Evolutionary conservation across 2,888 invertebrate species (phyloP), one percentile per base, ranked within the genome.

Genomic region (Hemithea aestivaria): DNA sequence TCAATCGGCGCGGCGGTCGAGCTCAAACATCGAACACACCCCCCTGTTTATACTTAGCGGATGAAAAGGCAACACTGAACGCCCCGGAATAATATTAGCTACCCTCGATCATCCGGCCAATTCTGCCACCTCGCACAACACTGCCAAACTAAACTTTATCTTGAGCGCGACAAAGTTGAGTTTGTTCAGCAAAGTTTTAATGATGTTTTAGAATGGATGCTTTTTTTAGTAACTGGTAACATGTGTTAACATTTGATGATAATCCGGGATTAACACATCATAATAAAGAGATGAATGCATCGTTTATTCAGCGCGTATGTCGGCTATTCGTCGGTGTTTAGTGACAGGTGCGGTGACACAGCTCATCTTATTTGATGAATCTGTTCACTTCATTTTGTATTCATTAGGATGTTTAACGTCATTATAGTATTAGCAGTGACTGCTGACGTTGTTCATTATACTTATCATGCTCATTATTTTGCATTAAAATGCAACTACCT

Each of bases 161-260:
- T 12, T 28, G 9, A n/a, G 20, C 27, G 11, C 1, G 0, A 40
- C 66, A 77, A 58, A 62, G 68, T 56, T 49, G 42, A 59, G 45
- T 73, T 72, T 62, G 6, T 40, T 29, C 16, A 4, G 16, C 34
- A 9, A 16, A 37, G 23, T 31, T 52, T 37, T 40, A 31, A 36
- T 38, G 61, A 35, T 64, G 33, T 68, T 73, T 57, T 51, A 39
- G 37, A 38, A 41, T 45, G 22, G 35, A 44, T 39, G 48, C 54
- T 68, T 84, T 83, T 84, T 85, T 82, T 80, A 77, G 68, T 83
- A 84, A 85, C 84, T 81, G 77, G 82, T 79, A 84, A 87, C 87
- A 87, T 84, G 84, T 85, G 87, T 87, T 85, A 85, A 87, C 84
- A 85, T 87, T 87, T 84, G 82, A 79, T 79, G 83, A 78, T 87